phyloP scores from a whole-genome alignment of 2,113 vertebrate species.

The Semnopithecus entellus region DNA sequence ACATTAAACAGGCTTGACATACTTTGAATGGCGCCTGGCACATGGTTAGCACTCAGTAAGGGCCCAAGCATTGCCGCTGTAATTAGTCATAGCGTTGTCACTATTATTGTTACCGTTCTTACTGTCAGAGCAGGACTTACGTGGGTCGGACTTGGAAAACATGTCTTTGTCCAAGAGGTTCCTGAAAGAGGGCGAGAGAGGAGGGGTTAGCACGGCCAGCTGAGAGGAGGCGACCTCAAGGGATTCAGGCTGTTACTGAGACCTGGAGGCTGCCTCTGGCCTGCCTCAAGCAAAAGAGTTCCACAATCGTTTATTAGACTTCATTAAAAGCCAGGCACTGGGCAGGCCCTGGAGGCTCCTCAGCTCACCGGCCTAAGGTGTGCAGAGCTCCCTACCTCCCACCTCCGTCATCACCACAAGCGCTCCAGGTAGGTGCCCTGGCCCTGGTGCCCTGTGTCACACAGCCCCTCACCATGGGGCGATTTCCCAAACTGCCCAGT shows the following conservation, averaged over 20 bases:
- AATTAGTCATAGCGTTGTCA: accelerated
- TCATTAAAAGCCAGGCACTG: neutral
- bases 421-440: accelerated
- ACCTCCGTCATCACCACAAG: accelerated
- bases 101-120: neutral
- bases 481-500: neutral
- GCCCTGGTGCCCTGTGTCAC: neutral
- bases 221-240: accelerated
- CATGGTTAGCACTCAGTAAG: accelerated
- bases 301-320: neutral
- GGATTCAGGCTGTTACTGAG: neutral
- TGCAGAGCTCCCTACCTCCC: neutral
- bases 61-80: accelerated
- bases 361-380: neutral
- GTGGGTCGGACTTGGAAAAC: slow-evolving; percentile 96
- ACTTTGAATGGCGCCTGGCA: accelerated
- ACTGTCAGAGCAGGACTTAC: slow-evolving; percentile 86
- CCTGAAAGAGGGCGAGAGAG: slow-evolving; percentile 80
- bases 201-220: neutral
- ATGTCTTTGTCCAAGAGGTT: slow-evolving; percentile 97
- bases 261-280: neutral
- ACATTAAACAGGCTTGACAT: neutral
- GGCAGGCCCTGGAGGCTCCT: neutral
- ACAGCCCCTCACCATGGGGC: neutral
- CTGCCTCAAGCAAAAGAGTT: neutral